Percentiles rank a stretch among this genome's conserved stretches.
These are phyloP conservation scores for Myiotriccus ornatus DNA, from an alignment of 2,797 vertebrate species.

Conservation along the genomic window DNA sequence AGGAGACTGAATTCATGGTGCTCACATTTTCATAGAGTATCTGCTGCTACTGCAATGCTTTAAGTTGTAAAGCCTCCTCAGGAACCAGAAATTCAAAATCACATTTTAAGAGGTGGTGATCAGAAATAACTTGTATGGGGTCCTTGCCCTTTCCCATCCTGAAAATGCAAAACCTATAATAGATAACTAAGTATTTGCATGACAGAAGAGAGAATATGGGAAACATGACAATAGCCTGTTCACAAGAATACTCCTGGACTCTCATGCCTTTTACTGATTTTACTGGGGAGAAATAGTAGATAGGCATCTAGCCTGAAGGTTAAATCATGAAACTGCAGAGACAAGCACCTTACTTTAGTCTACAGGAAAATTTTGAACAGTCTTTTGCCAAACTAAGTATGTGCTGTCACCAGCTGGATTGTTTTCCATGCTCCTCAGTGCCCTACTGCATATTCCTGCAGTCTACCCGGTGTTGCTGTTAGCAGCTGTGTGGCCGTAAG, in stretches of 20 bases:
- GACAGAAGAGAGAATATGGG: background rate
- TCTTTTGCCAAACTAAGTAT: background rate
- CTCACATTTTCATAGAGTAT: background rate
- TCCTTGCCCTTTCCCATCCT: background rate
- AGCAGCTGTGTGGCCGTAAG: background rate
- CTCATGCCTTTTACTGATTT: background rate
- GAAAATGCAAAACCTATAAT: background rate
- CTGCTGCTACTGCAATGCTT: too few relatives aligned
- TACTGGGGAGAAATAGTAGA: background rate
- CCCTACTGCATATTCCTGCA: fast-evolving
- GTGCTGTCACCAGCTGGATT: background rate
- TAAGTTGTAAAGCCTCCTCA: background rate
- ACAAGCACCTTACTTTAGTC: background rate
- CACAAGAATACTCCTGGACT: background rate
- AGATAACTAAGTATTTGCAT: background rate
- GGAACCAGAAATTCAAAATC: background rate
- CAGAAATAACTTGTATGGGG: background rate
- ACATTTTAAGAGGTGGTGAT: background rate
- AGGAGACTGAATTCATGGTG: background rate
- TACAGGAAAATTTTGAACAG: background rate
- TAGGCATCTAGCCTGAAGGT: background rate
- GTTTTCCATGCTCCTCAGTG: background rate
- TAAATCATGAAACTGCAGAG: background rate
- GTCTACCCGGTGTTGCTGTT: background rate
- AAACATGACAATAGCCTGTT: background rate